A percentile compares a stretch with the other conserved stretches of the same genome.
Conservation (phyloP, 2,797 vertebrate genomes). For the Euthynnus affinis region DNA sequence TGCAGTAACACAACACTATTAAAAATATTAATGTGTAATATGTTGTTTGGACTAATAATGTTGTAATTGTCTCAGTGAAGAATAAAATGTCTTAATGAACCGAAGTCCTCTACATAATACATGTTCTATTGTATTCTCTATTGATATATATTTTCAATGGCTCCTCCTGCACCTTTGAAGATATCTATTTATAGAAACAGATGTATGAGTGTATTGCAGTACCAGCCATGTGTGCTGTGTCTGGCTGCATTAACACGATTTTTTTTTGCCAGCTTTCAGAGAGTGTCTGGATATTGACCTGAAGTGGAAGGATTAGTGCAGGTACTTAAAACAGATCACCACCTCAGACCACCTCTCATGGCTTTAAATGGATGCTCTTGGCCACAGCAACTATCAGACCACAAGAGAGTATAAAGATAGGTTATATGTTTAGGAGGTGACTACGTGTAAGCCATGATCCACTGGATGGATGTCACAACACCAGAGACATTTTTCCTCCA, state of each 20-base stretch:
- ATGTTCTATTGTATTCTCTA: background rate
- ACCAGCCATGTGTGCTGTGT: slow-evolving; percentile 22
- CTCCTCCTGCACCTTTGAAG: slow-evolving; percentile 11
- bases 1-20: background rate
- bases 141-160: background rate
- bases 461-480: background rate
- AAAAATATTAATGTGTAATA: background rate
- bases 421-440: slow-evolving; percentile 21
- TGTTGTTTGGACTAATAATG: background rate
- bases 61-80: background rate
- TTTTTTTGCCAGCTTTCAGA: slow-evolving; percentile 45
- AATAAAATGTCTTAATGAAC: slow-evolving; percentile 5
- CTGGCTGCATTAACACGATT: slow-evolving; percentile 34
- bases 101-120: background rate
- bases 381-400: slow-evolving; percentile 24
- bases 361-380: slow-evolving; percentile 49
- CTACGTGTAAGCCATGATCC: slow-evolving; percentile 12
- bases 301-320: slow-evolving; percentile 62
- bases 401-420: slow-evolving; percentile 28
- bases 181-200: slow-evolving; percentile 31
- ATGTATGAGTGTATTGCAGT: slow-evolving; percentile 36
- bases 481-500: background rate
- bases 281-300: slow-evolving; percentile 59
- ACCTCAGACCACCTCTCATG: slow-evolving; percentile 37
- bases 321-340: slow-evolving; percentile 59